phyloP scores from a whole-genome alignment of 2,888 invertebrate species.

The Pyrochroa serraticornis region DNA sequence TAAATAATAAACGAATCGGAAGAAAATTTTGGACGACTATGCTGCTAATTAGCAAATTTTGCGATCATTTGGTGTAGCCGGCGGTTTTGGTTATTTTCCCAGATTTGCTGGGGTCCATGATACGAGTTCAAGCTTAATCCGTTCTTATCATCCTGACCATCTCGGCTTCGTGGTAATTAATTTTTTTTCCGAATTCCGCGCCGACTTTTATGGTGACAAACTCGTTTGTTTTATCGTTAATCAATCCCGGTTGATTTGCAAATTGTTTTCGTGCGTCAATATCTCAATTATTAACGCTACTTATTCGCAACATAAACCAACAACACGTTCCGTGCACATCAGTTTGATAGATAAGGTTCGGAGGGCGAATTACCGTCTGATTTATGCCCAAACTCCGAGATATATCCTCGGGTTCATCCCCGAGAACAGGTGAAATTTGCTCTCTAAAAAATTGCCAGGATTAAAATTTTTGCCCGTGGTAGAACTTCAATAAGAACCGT shows the following conservation, averaged over 20 bases:
- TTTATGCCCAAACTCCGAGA: background rate
- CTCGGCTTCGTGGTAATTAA: too few species aligned
- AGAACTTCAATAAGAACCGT: background rate
- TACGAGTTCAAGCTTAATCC: too few species aligned
- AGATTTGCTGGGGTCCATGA: too few species aligned
- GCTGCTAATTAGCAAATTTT: background rate
- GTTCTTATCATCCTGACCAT: too few species aligned
- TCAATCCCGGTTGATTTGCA: too few species aligned
- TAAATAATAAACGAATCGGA: too few species aligned
- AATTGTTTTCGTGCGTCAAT: slow-evolving; percentile 6
- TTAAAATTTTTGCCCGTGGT: too few species aligned
- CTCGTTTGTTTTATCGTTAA: too few species aligned
- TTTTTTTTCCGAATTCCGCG: background rate
- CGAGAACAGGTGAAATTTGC: background rate
- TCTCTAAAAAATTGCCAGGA: too few species aligned
- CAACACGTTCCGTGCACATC: slow-evolving; percentile 27
- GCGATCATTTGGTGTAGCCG: background rate
- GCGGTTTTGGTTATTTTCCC: background rate
- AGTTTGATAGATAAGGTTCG: background rate
- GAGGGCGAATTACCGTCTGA: background rate
- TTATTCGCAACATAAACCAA: slow-evolving; percentile 36
- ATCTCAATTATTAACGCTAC: slow-evolving; percentile 43
- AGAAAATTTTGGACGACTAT: background rate
- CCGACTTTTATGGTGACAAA: too few species aligned
- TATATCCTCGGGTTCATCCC: background rate